Evolutionary conservation across 2,888 invertebrate genomes (phyloP).

Genomic region (Protodeltote pygarga): DNA sequence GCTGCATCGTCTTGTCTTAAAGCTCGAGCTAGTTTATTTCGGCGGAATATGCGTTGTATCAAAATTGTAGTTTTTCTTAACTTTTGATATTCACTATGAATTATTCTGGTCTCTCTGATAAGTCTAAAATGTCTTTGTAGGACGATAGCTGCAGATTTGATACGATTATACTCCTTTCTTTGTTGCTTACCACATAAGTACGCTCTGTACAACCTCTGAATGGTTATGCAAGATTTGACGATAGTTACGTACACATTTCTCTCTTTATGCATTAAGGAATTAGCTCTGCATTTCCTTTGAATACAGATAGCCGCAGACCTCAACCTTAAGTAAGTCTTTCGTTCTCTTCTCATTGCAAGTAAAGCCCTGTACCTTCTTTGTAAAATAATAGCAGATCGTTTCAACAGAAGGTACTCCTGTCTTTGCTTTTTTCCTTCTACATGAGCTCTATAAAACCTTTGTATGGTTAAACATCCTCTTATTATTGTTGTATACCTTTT

Average conservation of each 20-base stretch:
- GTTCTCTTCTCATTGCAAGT: conserved; percentile 62
- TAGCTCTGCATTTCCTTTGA: conserved; percentile 74
- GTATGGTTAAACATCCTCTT: conserved; percentile 71
- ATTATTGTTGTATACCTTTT: conserved; percentile 66
- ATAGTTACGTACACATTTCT: conserved; percentile 65
- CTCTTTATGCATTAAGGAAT: conserved; percentile 64
- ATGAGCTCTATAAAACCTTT: conserved; percentile 71
- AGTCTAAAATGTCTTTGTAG: conserved; percentile 77
- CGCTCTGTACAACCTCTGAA: conserved; percentile 76
- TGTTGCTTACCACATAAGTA: conserved; percentile 57
- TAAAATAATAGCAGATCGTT: conserved; percentile 53
- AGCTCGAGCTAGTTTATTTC: conserved; percentile 52
- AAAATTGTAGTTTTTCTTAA: conserved; percentile 58
- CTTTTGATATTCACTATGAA: conserved; percentile 58
- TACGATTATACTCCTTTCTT: conserved; percentile 56
- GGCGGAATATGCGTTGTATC: conserved; percentile 73
- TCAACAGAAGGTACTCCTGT: conserved; percentile 62
- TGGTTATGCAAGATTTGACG: conserved; percentile 65
- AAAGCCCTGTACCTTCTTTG: conserved; percentile 70
- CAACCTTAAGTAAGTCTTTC: conserved; percentile 57
- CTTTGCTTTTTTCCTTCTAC: conserved; percentile 58
- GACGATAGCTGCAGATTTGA: conserved; percentile 63
- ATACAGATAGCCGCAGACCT: conserved; percentile 52
- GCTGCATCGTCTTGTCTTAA: conserved; percentile 57
- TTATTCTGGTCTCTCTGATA: conserved; percentile 52